Evolutionary conservation across 2,113 vertebrate genomes (phyloP), one percentile per base, ranked within the genome.

Genomic region (Serinus canaria): DNA sequence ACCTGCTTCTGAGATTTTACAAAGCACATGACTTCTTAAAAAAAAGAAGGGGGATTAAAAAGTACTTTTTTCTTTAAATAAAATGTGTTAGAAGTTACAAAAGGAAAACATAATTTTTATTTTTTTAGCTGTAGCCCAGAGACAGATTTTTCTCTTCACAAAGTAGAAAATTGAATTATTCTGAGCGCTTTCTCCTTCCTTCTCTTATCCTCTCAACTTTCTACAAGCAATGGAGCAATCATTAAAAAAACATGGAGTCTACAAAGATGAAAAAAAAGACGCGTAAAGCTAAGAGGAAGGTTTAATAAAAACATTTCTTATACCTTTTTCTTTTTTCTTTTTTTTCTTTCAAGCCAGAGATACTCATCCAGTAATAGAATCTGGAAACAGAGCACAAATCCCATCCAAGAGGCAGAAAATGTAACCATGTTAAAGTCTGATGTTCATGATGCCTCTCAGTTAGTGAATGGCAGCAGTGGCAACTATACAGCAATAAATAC

Each of bases 111-210:
- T 80, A 0, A 23, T 19, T 76, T 95, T 95, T 73, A 80, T 80
- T 88, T 88, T 93, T 96, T 92, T 37, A 88, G 68, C 64, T 70
- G 43, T 95, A 95, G 88, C 76, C 88, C 47, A 92, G 73, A 94
- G 90, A 92, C 83, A 93, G 73, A 78, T 86, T 94, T 95, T 97
- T 91, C 94, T 94, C 64, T 88, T 88, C 72, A 86, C 44, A 64
- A 68, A 91, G 83, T 90, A 95, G 72, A 89, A 97, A 94, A 96
- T 75, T 87, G 68, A 96, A 96, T 96, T 96, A 96, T 96, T 96
- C 85, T 87, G 31, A 96, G 49, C 33, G 11, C 79, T 93, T 75
- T 90, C 53, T 77, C 68, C 74, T 90, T 88, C 79, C 28, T 86
- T 77, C 60, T 81, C 77, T 92, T 63, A 92, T 83, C 52, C 79